These are phyloP conservation scores for Stictocephala bisonia DNA, from an alignment of 2,888 invertebrate species.

Conservation along the genomic window DNA sequence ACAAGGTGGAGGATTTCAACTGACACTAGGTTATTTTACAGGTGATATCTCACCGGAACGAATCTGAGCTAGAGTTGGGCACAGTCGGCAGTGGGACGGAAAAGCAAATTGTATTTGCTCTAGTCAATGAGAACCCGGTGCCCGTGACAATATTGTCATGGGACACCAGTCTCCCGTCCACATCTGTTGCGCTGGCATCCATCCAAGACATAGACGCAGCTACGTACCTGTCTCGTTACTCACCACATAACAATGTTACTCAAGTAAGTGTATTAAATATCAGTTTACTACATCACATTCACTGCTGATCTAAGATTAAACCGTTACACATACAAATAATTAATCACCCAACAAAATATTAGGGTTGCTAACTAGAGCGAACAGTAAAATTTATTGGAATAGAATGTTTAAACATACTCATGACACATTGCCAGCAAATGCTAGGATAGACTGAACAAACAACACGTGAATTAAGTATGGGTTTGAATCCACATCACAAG, in stretches of 20 bases:
- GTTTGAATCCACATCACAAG: no score
- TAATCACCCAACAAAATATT: no score
- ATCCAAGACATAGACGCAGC: constrained; percentile 68
- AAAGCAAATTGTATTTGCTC: constrained; percentile 77
- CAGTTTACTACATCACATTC: no score
- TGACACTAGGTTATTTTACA: constrained; percentile 24
- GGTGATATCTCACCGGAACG: constrained; percentile 52
- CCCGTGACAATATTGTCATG: constrained; percentile 72
- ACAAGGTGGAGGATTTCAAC: no score
- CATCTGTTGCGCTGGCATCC: constrained; percentile 68
- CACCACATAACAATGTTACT: constrained; percentile 64
- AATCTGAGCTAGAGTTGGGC: constrained; percentile 70
- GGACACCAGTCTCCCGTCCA: constrained; percentile 71
- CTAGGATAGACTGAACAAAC: no score
- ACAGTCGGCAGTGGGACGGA: constrained; percentile 73
- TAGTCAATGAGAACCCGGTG: constrained; percentile 82
- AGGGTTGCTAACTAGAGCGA: no score
- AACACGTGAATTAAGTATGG: no score
- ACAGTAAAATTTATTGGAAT: no score
- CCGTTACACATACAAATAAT: no score
- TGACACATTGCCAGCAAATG: no score
- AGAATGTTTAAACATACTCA: no score
- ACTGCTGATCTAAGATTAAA: no score
- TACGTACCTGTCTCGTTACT: constrained; percentile 61
- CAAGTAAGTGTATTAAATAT: constrained; percentile 63